Conservation (phyloP, 2,888 invertebrate species). For the Globia sparganii region DNA sequence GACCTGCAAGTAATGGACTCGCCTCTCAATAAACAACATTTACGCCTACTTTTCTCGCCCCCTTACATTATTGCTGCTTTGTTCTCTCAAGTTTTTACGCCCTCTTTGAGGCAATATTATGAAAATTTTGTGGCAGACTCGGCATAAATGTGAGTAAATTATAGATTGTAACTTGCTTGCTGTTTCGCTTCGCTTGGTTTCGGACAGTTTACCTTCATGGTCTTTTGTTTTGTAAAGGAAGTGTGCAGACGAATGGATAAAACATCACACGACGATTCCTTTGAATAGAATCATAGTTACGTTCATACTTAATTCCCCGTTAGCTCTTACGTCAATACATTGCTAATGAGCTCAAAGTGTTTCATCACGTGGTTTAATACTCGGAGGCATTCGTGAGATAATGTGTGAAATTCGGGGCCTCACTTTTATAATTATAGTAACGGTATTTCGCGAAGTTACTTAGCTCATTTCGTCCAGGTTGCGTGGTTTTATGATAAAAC, state of each 20-base stretch:
- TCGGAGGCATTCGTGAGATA: constrained; percentile 48
- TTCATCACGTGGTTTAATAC: constrained; percentile 38
- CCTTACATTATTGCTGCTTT: constrained; percentile 60
- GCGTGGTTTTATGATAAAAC: constrained; percentile 74
- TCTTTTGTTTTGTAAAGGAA: constrained; percentile 31
- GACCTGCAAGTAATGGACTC: constrained; percentile 75
- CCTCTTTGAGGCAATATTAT: constrained; percentile 37
- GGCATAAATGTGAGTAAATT: constrained; percentile 46
- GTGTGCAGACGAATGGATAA: constrained; percentile 18
- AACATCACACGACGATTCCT: constrained; percentile 13
- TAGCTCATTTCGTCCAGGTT: constrained; percentile 66
- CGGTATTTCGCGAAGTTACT: constrained; percentile 66
- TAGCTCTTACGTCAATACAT: constrained; percentile 46
- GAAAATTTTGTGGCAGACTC: constrained; percentile 48
- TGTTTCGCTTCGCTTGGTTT: constrained; percentile 31
- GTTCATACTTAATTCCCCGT: constrained; percentile 27
- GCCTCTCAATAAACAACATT: constrained; percentile 67
- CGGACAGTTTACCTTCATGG: constrained; percentile 35
- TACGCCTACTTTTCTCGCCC: constrained; percentile 67
- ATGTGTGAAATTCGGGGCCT: constrained; percentile 46
- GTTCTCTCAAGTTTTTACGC: constrained; percentile 63
- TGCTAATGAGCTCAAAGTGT: constrained; percentile 49
- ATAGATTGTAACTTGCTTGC: constrained; percentile 40
- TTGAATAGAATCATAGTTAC: constrained; percentile 11
- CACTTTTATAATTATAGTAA: constrained; percentile 65